Conservation (phyloP, 2,888 invertebrate species). For the Geophilus truncorum region DNA sequence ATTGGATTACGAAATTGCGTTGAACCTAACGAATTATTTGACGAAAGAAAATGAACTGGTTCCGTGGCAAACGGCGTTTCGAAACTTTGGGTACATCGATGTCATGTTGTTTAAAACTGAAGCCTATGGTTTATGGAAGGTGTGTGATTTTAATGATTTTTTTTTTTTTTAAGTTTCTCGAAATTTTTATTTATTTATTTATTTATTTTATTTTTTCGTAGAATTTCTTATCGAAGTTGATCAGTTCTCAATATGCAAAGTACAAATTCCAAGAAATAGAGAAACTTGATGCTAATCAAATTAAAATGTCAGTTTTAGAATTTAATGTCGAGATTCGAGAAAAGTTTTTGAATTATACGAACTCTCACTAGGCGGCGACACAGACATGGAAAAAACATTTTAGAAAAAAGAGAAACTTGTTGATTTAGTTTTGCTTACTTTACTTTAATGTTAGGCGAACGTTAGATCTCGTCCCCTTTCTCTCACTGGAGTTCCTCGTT, state of each 20-base stretch:
- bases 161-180: background rate
- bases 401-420: no score
- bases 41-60: conserved; percentile 69
- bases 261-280: background rate
- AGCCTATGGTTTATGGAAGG: conserved; percentile 35
- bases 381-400: no score
- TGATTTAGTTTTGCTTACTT: no score
- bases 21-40: conserved; percentile 75
- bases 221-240: background rate
- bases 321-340: background rate
- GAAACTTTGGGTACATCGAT: conserved; percentile 55
- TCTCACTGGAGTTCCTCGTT: no score
- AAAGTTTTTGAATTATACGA: background rate
- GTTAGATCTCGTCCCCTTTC: no score
- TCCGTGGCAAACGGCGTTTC: conserved; percentile 75
- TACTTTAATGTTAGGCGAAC: no score
- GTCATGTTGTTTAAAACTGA: conserved; percentile 31
- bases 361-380: no score
- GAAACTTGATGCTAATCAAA: background rate
- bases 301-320: background rate
- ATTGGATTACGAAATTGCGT: conserved; percentile 63
- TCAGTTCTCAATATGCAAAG: background rate
- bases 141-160: background rate
- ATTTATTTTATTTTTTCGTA: background rate
- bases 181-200: background rate